Percentiles rank a stretch among this genome's conserved stretches.
Evolutionary conservation across 2,797 vertebrate species (phyloP).

Genomic region (Cheirogaleus major): DNA sequence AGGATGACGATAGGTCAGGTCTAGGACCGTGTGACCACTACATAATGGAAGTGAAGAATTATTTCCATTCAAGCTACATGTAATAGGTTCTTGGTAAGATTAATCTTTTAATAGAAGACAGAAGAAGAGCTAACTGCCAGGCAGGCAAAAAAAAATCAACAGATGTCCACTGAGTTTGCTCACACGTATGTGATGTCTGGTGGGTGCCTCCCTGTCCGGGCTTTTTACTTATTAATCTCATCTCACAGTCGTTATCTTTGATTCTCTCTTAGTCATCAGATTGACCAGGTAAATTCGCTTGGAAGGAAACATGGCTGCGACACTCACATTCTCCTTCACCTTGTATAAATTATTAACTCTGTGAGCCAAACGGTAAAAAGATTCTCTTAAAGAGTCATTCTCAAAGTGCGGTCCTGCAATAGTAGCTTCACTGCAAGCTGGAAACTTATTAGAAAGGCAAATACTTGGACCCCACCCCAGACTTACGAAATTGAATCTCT

Average conservation of each 20-base stretch:
- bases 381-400: background rate
- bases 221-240: background rate
- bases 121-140: background rate
- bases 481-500: background rate
- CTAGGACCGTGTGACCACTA: background rate
- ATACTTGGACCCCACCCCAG: background rate
- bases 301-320: background rate
- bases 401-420: background rate
- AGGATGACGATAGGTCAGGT: background rate
- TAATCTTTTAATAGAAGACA: background rate
- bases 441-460: background rate
- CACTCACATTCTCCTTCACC: background rate
- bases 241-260: background rate
- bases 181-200: background rate
- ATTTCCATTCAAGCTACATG: background rate
- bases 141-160: background rate
- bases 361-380: background rate
- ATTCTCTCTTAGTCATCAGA: background rate
- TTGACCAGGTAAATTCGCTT: background rate
- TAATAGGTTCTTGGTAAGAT: background rate
- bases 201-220: background rate
- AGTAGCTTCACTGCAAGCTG: background rate
- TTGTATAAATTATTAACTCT: background rate
- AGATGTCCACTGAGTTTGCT: background rate
- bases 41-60: background rate